Evolutionary conservation across 1,140 invertebrate species (phyloP).

Genomic region (Pinna nobilis): DNA sequence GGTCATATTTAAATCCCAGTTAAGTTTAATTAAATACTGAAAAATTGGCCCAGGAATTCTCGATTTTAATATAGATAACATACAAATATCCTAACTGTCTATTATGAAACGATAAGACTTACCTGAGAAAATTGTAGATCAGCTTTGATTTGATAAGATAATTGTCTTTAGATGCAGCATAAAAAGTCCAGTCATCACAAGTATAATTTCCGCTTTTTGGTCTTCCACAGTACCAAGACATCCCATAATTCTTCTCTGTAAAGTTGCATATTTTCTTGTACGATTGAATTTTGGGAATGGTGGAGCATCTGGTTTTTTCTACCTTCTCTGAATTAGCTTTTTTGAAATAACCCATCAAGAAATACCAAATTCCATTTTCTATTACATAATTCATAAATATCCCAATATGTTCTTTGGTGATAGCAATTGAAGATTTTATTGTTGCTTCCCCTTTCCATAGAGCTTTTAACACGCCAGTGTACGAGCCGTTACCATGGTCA

Average conservation of each 20-base stretch:
- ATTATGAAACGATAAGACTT: too few species aligned
- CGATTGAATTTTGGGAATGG: neutral
- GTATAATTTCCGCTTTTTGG: neutral
- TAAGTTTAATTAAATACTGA: too few species aligned
- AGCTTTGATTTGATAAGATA: neutral
- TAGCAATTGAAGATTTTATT: constrained; percentile 11
- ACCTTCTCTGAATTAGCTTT: neutral
- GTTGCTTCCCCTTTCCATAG: constrained; percentile 1
- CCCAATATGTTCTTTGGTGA: constrained; percentile 4
- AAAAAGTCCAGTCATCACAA: neutral
- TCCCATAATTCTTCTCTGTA: constrained; percentile 6
- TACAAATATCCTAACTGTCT: too few species aligned
- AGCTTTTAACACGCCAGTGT: constrained; percentile 10
- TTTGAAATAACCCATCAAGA: neutral
- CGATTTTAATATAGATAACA: too few species aligned
- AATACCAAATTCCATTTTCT: constrained; percentile 1
- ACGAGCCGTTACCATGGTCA: constrained; percentile 8
- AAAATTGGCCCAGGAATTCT: too few species aligned
- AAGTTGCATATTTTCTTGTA: constrained; percentile 5
- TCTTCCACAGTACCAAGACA: constrained; percentile 15
- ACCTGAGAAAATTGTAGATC: too few species aligned
- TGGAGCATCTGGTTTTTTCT: neutral
- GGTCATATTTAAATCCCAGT: too few species aligned
- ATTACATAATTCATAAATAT: neutral
- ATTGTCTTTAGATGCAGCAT: neutral